phyloP scores from a whole-genome alignment of 2,797 vertebrate genomes.

The Peromyscus attwateri region DNA sequence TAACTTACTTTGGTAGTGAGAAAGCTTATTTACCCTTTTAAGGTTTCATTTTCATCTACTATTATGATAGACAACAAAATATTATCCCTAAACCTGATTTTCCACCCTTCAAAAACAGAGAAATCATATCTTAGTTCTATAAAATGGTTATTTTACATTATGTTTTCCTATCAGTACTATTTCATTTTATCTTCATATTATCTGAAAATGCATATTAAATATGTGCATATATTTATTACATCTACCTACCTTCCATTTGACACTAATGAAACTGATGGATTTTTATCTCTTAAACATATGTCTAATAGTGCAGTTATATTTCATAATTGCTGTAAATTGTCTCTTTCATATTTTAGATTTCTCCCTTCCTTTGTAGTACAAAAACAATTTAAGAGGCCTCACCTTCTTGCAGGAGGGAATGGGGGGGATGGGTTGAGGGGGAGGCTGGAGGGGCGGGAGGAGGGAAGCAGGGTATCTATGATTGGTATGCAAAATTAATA shows the following conservation, averaged over 20 bases:
- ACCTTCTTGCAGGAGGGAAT: too few species aligned
- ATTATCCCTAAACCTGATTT: not conserved
- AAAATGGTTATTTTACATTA: not conserved
- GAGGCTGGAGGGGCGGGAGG: too few species aligned
- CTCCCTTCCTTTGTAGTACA: not conserved
- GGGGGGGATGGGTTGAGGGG: too few species aligned
- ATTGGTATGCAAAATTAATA: too few species aligned
- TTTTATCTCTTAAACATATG: conserved; percentile 76
- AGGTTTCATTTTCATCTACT: not conserved
- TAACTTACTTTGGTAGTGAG: not conserved
- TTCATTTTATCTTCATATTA: not conserved
- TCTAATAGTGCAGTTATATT: conserved; percentile 63
- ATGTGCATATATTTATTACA: not conserved
- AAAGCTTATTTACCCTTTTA: not conserved
- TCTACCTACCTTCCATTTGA: not conserved
- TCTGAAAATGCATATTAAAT: conserved; percentile 10
- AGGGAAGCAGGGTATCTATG: too few species aligned
- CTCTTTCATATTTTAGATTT: conserved; percentile 55
- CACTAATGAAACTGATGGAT: conserved; percentile 55
- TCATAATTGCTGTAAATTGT: not conserved
- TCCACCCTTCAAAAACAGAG: not conserved
- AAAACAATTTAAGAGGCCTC: not conserved
- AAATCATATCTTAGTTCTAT: conserved; percentile 10
- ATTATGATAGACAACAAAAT: conserved; percentile 1
- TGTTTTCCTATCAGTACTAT: not conserved